phyloP scores from a whole-genome alignment of 2,888 invertebrate species.

The Linyphia triangularis region DNA sequence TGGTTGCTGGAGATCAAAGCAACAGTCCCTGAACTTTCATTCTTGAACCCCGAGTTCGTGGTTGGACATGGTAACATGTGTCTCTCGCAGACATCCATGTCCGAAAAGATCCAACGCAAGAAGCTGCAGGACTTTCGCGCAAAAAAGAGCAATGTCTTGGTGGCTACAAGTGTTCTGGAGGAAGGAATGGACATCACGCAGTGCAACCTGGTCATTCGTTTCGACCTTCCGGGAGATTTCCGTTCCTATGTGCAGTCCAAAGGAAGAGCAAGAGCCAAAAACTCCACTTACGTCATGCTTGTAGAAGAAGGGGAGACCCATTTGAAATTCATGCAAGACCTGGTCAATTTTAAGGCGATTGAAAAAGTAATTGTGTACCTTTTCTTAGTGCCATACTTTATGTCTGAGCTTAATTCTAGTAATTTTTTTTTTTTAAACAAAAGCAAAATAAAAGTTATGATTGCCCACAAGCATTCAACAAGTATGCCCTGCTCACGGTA shows the following conservation, averaged over 20 bases:
- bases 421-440: too few species aligned
- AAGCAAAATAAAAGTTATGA: too few species aligned
- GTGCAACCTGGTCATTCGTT: constrained; percentile 94
- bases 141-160: constrained; percentile 92
- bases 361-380: too few species aligned
- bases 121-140: constrained; percentile 85
- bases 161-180: constrained; percentile 92
- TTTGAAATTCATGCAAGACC: constrained; percentile 83
- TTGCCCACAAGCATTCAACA: too few species aligned
- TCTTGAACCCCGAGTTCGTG: constrained; percentile 85
- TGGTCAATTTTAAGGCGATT: constrained; percentile 88
- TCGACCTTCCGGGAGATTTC: constrained; percentile 85
- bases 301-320: constrained; percentile 83
- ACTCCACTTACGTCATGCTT: constrained; percentile 88
- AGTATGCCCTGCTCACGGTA: too few species aligned
- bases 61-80: constrained; percentile 83
- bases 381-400: too few species aligned
- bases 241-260: constrained; percentile 93
- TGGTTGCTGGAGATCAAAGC: constrained; percentile 82
- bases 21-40: constrained; percentile 19
- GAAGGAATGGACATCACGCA: constrained; percentile 96
- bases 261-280: constrained; percentile 89
- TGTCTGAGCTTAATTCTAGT: too few species aligned
- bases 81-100: constrained; percentile 86
- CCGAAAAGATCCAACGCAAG: constrained; percentile 50